Evolutionary conservation across 2,113 vertebrate species (phyloP), one percentile per base, ranked within the genome.

Genomic region (Ctenomys sociabilis): DNA sequence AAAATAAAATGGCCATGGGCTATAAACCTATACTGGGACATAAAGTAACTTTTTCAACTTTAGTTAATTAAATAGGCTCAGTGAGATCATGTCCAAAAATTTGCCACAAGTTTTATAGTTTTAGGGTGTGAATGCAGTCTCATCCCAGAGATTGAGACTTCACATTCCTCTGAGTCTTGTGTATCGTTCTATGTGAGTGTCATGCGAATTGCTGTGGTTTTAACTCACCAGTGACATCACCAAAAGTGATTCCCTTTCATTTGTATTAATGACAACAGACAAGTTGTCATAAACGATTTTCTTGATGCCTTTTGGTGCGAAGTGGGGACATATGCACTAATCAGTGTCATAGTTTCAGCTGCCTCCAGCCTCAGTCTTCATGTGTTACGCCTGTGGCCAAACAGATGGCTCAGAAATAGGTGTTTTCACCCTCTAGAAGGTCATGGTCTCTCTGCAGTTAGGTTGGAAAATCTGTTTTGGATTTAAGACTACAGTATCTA

Each of bases 221-320:
- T 85, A 84, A 59, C 1, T 64, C 81, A 49, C 45, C 26, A 73
- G 2, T 83, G 43, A 95, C 66, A 61, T 57, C 28, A 52, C 19
- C 1, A 77, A 84, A 35, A 90, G 52, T 64, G 16, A 91, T 77
- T 88, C 14, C 26, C 68, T 95, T 52, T 40, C 28, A 68, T 96
- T 82, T 72, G 1, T 16, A 61, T 93, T 97, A 94, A 96, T 95
- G n/a, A 26, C 81, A 95, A 86, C 57, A 86, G 95, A 97, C 96
- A 96, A 88, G 59, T 43, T 97, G 95, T 97, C 96, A 96, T 14
- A 45, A 90, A 73, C 88, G 19, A 86, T 96, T 95, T 93, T 61
- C 68, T 80, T 84, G 5, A 73, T 94, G 43, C 52, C 52, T 89
- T 83, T 95, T 35, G 10, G 12, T 68, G 9, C 11, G 28, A 95